A percentile compares a stretch with the other conserved stretches of the same genome.
phyloP scores from a whole-genome alignment of 2,797 vertebrate genomes.

The Enteromius argenteus region DNA sequence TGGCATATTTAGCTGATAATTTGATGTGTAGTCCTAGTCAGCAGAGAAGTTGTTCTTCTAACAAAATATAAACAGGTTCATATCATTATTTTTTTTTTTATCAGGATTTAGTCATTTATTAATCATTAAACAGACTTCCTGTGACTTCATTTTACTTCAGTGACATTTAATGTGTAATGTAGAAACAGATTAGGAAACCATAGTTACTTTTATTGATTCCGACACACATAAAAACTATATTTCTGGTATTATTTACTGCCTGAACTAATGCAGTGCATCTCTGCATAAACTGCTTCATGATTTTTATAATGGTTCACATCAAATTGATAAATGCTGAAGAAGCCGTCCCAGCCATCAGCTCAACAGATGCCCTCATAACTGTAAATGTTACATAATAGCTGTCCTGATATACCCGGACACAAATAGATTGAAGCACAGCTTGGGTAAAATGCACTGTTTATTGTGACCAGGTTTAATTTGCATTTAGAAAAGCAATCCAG shows the following conservation, averaged over 20 bases:
- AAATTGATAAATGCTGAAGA: neutral
- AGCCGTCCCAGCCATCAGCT: constrained; percentile 3
- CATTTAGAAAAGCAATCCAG: neutral
- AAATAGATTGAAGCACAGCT: constrained; percentile 18
- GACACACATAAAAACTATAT: neutral
- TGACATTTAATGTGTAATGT: neutral
- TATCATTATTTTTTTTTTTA: neutral
- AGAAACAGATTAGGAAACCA: neutral
- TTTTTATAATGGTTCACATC: neutral
- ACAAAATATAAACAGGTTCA: neutral
- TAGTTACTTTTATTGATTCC: neutral
- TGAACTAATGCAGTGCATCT: neutral
- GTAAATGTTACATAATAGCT: constrained; percentile 20
- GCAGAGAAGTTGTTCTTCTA: neutral
- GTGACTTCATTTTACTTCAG: neutral
- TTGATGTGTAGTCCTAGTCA: neutral
- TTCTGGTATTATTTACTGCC: neutral
- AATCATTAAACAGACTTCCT: neutral
- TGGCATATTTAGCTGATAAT: neutral
- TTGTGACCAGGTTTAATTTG: constrained; percentile 8
- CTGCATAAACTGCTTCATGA: neutral
- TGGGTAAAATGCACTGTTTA: constrained; percentile 20
- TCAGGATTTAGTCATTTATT: neutral
- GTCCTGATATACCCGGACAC: constrained; percentile 7
- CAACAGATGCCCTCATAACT: neutral